Conservation (phyloP, 2,888 invertebrate genomes). For the Synanthedon tipuliformis region DNA sequence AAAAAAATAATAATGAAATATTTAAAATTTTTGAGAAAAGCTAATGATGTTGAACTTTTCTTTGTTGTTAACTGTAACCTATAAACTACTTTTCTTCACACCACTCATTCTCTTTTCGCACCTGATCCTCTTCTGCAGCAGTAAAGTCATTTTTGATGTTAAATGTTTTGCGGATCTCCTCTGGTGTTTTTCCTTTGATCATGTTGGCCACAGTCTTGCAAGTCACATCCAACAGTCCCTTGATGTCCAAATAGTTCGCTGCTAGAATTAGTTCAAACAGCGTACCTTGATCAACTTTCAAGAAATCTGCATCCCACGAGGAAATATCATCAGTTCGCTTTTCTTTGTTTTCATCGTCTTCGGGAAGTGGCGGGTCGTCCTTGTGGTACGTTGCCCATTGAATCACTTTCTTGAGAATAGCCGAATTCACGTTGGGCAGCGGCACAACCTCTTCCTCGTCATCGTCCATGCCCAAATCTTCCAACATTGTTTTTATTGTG, state of each 20-base stretch:
- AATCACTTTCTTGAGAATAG: slow-evolving; percentile 93
- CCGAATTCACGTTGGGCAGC: slow-evolving; percentile 96
- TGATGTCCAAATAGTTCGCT: slow-evolving; percentile 96
- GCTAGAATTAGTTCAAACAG: slow-evolving; percentile 96
- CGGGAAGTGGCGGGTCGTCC: slow-evolving; percentile 94
- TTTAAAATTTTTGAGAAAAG: neutral
- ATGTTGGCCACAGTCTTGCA: slow-evolving; percentile 99
- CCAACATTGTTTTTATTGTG: slow-evolving; percentile 98
- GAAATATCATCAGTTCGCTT: slow-evolving; percentile 99
- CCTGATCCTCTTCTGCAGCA: slow-evolving; percentile 96
- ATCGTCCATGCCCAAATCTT: slow-evolving; percentile 91
- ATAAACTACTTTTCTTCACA: slow-evolving; percentile 82
- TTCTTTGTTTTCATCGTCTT: slow-evolving; percentile 97
- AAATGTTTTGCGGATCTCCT: slow-evolving; percentile 96
- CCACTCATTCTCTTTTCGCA: slow-evolving; percentile 97
- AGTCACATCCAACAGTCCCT: slow-evolving; percentile 94
- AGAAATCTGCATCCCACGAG: slow-evolving; percentile 98
- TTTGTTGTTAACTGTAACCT: slow-evolving; percentile 6
- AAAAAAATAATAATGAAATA: neutral
- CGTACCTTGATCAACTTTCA: slow-evolving; percentile 98
- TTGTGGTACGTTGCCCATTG: slow-evolving; percentile 95
- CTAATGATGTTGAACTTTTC: too few species aligned
- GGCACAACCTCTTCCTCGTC: slow-evolving; percentile 96
- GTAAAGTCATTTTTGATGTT: slow-evolving; percentile 97
- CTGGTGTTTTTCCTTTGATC: slow-evolving; percentile 98